Evolutionary conservation across 2,113 vertebrate species (phyloP).

Genomic region (Microtus ochrogaster): DNA sequence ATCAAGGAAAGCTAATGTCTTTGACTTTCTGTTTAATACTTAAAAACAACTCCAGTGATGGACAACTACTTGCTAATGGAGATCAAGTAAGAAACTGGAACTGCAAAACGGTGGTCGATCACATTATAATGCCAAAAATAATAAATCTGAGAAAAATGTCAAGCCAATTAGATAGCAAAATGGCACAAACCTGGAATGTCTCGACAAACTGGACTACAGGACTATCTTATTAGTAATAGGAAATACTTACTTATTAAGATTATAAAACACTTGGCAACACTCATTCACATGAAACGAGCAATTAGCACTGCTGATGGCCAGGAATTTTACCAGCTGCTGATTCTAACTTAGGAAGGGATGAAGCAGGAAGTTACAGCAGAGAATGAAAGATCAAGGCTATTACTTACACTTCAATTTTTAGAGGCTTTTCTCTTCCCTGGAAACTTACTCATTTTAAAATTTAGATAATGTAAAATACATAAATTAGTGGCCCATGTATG

Average conservation of each 20-base stretch:
- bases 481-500: background rate
- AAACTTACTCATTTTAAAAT: constrained; percentile 52
- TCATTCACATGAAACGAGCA: background rate
- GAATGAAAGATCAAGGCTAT: constrained; percentile 51
- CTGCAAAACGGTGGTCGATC: background rate
- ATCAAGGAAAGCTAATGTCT: background rate
- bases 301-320: background rate
- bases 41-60: constrained; percentile 3
- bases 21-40: constrained; percentile 45
- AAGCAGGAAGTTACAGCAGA: constrained; percentile 24
- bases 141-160: constrained; percentile 52
- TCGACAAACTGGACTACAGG: constrained; percentile 7
- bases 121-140: constrained; percentile 44
- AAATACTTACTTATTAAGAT: constrained; percentile 15
- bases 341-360: constrained; percentile 19
- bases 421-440: background rate
- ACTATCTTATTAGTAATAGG: background rate
- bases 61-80: constrained; percentile 19
- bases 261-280: constrained; percentile 35
- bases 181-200: constrained; percentile 23
- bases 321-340: constrained; percentile 23
- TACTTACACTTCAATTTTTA: constrained; percentile 51
- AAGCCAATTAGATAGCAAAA: constrained; percentile 19
- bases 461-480: constrained; percentile 41
- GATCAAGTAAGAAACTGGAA: constrained; percentile 12